Evolutionary conservation across 2,113 vertebrate species (phyloP).

Genomic region (Phaethon lepturus): DNA sequence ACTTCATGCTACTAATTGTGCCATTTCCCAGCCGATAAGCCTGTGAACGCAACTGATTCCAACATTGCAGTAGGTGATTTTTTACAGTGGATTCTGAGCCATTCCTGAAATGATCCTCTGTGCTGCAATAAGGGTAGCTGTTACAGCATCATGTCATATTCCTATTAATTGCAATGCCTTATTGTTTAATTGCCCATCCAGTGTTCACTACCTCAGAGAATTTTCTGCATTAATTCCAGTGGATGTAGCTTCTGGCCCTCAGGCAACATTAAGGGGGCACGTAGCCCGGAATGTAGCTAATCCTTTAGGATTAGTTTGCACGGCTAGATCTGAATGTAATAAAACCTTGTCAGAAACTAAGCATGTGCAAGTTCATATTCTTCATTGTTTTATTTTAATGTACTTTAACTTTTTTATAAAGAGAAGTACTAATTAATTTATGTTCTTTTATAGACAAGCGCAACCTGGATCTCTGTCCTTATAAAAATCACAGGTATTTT

Average conservation of each 20-base stretch:
- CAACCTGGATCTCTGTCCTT: background rate
- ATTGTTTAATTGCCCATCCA: background rate
- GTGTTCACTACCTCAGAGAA: background rate
- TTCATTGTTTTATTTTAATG: background rate
- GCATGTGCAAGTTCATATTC: background rate
- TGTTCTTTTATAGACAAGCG: background rate
- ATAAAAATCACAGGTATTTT: background rate
- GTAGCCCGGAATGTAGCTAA: background rate
- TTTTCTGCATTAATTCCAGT: background rate
- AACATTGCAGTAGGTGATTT: background rate
- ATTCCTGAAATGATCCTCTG: background rate
- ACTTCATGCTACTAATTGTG: background rate
- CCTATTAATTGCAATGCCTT: background rate
- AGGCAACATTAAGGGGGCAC: background rate
- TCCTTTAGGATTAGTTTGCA: background rate
- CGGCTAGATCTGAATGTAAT: background rate
- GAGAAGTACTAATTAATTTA: background rate
- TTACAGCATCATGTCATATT: background rate
- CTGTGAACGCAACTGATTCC: background rate
- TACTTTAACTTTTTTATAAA: background rate
- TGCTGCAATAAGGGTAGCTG: background rate
- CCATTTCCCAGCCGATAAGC: background rate
- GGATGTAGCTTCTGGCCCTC: background rate
- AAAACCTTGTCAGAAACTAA: background rate
- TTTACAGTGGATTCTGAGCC: background rate